Base-by-base conservation (phyloP, 2,888 invertebrate genomes). In the Spisula solida region DNA sequence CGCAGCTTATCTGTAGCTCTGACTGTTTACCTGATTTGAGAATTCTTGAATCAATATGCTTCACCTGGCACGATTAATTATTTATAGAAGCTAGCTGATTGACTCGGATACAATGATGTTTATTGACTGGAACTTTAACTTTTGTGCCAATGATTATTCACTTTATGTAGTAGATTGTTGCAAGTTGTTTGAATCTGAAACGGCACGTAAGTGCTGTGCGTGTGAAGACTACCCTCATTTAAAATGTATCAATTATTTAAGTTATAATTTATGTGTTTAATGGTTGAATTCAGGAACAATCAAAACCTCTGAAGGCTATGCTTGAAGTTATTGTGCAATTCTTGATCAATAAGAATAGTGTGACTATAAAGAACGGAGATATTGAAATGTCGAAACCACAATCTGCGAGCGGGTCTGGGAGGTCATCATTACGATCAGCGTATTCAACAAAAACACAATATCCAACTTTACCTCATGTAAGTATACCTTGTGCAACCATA, bases 261-360 rank as follows among this genome's bases (percentile, higher is more conserved):
- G 12, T 51, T 51, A 51, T 51, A 51, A 51, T 51, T 51, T 51
- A 51, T 12, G 16, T 51, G 51, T 51, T 16, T 51, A 51, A 51
- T 51, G 51, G 51, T 8, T 51, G 51, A 5, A 70, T 83, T 29
- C 93, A 96, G 95, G 95, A 95, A 56, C 93, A 94, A 82, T 84
- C 90, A 2, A 86, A 93, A 6, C 96, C 96, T 2, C 89, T 95
- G n/a, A 93, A 95, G 90, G 93, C 95, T 20, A 96, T 96, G 95
- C 89, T 96, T 55, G 96, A 96, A 94, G 93, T 96, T 10, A 95
- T 96, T 60, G 93, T 95, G 16, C 93, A 95, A 90, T 90, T 92
- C 87, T 93, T 95, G 84, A 60, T 95, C 80, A 90, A 48, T n/a
- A 91, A 86, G 75, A 48, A 79, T 4, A 84, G 55, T 55, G 81